Percentiles rank a stretch among this genome's conserved stretches.
phyloP scores from a whole-genome alignment of 1,140 invertebrate species.

The Lanistes nyassanus region DNA sequence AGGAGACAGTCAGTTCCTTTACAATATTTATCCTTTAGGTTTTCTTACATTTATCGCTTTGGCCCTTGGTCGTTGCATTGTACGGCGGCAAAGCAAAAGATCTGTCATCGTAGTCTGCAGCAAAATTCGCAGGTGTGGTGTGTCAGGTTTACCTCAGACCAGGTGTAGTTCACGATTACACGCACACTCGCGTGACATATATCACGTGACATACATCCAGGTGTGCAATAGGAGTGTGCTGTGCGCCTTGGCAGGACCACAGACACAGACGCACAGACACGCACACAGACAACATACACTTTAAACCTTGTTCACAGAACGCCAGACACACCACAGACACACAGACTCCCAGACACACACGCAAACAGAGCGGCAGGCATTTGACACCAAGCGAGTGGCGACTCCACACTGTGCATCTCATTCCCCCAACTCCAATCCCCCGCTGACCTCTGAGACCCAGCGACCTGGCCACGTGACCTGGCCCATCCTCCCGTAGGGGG shows the following conservation, averaged over 20 bases:
- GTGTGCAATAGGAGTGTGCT: too few relatives aligned
- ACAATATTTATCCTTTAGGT: too few relatives aligned
- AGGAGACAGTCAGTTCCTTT: too few relatives aligned
- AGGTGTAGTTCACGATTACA: not conserved
- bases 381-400: not conserved
- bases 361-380: conserved; percentile 4
- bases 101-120: not conserved
- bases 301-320: not conserved
- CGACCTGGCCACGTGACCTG: too few relatives aligned
- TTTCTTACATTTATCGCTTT: too few relatives aligned
- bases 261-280: conserved; percentile 13
- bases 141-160: not conserved
- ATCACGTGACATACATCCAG: too few relatives aligned
- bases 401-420: not conserved
- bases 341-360: not conserved
- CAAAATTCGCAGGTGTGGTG: not conserved
- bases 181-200: conserved; percentile 2
- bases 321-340: not conserved
- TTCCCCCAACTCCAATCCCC: not conserved
- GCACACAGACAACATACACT: not conserved
- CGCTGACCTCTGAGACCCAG: too few relatives aligned
- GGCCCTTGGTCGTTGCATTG: too few relatives aligned
- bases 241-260: not conserved
- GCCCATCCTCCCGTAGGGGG: not conserved
- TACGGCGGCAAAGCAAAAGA: not conserved